Conservation (phyloP, 2,888 invertebrate species). For the Amiota mariae region DNA sequence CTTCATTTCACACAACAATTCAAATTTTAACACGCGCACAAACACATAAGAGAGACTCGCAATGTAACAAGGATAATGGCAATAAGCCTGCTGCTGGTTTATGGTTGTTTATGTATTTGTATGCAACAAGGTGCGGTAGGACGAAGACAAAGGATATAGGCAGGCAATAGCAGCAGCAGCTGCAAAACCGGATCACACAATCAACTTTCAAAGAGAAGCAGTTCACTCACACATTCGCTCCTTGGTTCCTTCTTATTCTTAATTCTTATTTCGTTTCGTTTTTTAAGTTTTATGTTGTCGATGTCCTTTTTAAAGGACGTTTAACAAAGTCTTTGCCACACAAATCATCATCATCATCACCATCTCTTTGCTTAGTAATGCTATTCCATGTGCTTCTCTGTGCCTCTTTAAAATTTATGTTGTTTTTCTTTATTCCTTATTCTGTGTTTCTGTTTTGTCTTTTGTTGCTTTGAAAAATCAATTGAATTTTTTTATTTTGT, state of each 20-base stretch:
- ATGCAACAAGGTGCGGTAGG: constrained; percentile 38
- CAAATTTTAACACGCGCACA: constrained; percentile 13
- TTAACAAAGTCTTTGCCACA: not conserved
- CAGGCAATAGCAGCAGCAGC: constrained; percentile 15
- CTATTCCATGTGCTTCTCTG: not conserved
- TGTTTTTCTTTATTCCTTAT: not conserved
- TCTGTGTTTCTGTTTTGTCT: not conserved
- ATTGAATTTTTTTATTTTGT: constrained; percentile 16
- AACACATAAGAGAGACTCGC: constrained; percentile 9
- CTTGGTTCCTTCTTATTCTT: not conserved
- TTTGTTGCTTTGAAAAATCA: constrained; percentile 24
- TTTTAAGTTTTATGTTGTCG: not conserved
- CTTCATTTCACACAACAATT: not conserved
- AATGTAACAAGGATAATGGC: too few species aligned
- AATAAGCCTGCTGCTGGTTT: too few species aligned
- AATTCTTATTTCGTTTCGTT: constrained; percentile 1
- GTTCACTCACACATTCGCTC: not conserved
- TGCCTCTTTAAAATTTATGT: not conserved
- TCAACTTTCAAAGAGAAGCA: too few species aligned
- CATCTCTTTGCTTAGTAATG: not conserved
- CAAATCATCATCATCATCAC: not conserved
- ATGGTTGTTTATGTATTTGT: not conserved
- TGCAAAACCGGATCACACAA: constrained; percentile 15
- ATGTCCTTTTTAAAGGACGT: constrained; percentile 12
- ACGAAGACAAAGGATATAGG: constrained; percentile 12